Evolutionary conservation across 2,888 invertebrate genomes (phyloP).

Genomic region (Eupithecia vulgata): DNA sequence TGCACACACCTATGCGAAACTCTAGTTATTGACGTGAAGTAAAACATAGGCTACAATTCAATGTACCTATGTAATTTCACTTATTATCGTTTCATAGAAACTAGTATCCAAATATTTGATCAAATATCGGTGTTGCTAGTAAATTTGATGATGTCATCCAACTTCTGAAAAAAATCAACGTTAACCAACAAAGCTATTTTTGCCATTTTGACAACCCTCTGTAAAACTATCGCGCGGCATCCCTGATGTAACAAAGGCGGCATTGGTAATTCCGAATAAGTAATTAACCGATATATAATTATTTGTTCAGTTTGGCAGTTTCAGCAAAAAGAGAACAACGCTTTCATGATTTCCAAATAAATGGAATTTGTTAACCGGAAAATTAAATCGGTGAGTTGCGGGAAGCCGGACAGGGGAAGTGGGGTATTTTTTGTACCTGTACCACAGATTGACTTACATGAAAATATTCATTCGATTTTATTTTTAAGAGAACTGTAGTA

Average conservation of each 20-base stretch:
- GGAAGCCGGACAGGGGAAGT: not conserved
- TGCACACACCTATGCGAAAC: no score
- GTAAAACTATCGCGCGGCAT: not conserved
- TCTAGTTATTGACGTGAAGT: no score
- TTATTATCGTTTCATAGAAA: no score
- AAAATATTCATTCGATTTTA: not conserved
- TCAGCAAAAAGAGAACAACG: constrained; percentile 1
- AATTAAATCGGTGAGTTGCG: not conserved
- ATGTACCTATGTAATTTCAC: no score
- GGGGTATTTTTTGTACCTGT: not conserved
- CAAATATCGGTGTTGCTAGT: no score
- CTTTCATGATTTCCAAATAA: not conserved
- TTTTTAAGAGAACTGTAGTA: not conserved
- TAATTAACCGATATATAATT: not conserved
- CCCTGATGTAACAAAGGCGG: not conserved
- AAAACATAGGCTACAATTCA: no score
- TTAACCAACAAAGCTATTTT: no score
- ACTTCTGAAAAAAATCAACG: no score
- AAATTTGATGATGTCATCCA: no score
- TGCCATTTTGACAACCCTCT: not conserved
- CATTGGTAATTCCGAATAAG: not conserved
- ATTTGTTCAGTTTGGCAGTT: constrained; percentile 1
- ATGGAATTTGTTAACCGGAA: constrained; percentile 8
- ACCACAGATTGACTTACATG: not conserved
- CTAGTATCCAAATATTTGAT: no score